A percentile compares a stretch with the other conserved stretches of the same genome.
phyloP scores from a whole-genome alignment of 2,888 invertebrate genomes.

The Tetranychus piercei region DNA sequence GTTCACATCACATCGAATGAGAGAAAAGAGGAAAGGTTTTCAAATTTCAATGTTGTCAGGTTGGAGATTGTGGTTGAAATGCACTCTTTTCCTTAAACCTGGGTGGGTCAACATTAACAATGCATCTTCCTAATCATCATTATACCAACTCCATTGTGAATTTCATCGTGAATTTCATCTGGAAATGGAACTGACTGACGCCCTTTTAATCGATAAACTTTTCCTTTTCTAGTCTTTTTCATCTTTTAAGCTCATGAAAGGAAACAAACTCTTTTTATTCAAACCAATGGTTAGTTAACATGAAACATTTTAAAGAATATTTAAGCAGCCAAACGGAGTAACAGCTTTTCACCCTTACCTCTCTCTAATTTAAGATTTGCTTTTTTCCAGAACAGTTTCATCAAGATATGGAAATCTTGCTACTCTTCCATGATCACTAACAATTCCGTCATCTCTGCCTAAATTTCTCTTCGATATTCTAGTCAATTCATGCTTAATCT shows the following conservation, averaged over 20 bases:
- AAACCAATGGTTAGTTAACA: background rate
- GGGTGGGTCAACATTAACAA: no score
- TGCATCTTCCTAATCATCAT: no score
- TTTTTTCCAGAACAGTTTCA: slow-evolving; percentile 39
- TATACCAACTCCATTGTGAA: no score
- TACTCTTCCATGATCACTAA: slow-evolving; percentile 59
- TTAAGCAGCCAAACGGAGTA: slow-evolving; percentile 44
- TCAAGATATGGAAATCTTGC: slow-evolving; percentile 45
- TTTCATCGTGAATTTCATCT: no score
- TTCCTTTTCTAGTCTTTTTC: background rate
- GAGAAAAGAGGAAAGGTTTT: background rate
- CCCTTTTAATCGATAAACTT: background rate
- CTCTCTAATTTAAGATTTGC: slow-evolving; percentile 41
- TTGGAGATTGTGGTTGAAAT: no score
- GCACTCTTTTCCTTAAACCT: no score
- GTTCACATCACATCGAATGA: no score
- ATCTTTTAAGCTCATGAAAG: background rate
- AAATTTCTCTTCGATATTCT: slow-evolving; percentile 75
- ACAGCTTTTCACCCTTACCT: slow-evolving; percentile 80
- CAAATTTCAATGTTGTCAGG: background rate
- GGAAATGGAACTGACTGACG: no score
- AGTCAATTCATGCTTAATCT: slow-evolving; percentile 56
- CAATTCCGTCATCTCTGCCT: slow-evolving; percentile 74
- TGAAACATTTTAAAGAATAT: no score
- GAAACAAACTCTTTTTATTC: background rate